Base-by-base conservation (phyloP, 2,797 vertebrate species). In the Poeciliopsis turneri region DNA sequence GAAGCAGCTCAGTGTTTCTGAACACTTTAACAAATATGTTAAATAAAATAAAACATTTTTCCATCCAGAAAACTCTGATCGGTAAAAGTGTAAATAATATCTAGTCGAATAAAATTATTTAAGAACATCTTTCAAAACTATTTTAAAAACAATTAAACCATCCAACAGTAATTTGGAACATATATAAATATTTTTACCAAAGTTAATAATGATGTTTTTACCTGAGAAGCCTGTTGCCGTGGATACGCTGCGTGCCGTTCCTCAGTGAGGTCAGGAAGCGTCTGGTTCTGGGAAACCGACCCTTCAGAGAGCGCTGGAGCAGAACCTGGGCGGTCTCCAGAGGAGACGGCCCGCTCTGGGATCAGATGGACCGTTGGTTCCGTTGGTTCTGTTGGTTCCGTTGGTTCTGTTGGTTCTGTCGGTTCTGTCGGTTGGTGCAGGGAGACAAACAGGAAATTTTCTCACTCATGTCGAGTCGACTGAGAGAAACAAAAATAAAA, bases 391-490 rank as follows among this genome's bases (percentile, higher is more conserved):
- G 49, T 90, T 86, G 49, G 18, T 7, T 20, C 49, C 2, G 49
- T 89, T 85, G 49, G 18, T 33, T 33, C 88, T 51, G 90, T 90
- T 87, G 51, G 18, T n/a, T 55, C 53, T 1, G 51, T 89, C 84
- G 49, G 18, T 10, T 25, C 51, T 25, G 53, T 57, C 80, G 0
- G 82, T 84, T 86, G 74, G 81, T 70, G 70, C 66, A 16, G 0
- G n/a, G 47, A 80, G 59, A 86, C 84, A 86, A 92, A 90, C 88
- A 92, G 88, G 89, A 90, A 86, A 45, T 72, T 82, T 84, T 30
- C 41, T 71, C 15, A n/a, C 12, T 30, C 4, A 0, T 46, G 64
- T 46, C 57, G 69, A 43, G 39, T 47, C 9, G 2, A 46, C 61
- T 45, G 61, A n/a, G n/a, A n/a, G 25, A 13, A 46, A 18, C 68